A percentile compares a stretch with the other conserved stretches of the same genome.
phyloP scores from a whole-genome alignment of 2,888 invertebrate genomes.

The Caenorhabditis sulstoni region DNA sequence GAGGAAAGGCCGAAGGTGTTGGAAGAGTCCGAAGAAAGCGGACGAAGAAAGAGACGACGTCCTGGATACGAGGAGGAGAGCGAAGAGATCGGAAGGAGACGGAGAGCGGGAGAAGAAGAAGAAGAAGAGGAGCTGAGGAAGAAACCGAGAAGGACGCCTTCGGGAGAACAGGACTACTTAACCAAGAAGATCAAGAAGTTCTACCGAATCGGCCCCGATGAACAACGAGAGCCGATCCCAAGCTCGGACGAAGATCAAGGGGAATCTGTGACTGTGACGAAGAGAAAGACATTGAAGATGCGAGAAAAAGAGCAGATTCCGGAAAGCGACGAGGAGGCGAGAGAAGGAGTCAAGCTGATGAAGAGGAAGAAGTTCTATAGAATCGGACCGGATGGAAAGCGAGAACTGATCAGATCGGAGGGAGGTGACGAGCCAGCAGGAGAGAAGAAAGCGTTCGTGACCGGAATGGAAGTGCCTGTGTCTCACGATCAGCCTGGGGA shows the following conservation, averaged over 20 bases:
- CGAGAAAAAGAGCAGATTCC: neutral
- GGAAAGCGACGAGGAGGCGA: neutral
- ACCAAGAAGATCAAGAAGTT: conserved; percentile 11
- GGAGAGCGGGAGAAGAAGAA: conserved; percentile 6
- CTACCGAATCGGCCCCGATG: conserved; percentile 1
- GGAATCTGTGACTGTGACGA: conserved; percentile 13
- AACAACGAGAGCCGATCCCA: conserved; percentile 8
- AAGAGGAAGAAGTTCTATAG: conserved; percentile 13
- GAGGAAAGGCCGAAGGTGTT: conserved; percentile 4
- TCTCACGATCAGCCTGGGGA: neutral
- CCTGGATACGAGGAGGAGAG: conserved; percentile 17
- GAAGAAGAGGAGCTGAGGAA: conserved; percentile 1
- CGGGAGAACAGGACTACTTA: neutral
- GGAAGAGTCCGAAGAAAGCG: conserved; percentile 24
- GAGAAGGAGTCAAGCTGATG: conserved; percentile 2
- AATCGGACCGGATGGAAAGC: conserved; percentile 10
- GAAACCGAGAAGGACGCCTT: neutral
- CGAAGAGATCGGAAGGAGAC: conserved; percentile 21
- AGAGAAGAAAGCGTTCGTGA: neutral
- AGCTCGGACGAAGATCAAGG: neutral
- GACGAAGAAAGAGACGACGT: conserved; percentile 7
- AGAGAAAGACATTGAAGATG: conserved; percentile 9
- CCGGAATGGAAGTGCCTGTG: neutral
- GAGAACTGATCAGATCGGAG: conserved; percentile 9
- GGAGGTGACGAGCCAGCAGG: conserved; percentile 4